Evolutionary conservation across 1,140 invertebrate genomes (phyloP).

Genomic region (Ctenoplectra terminalis): DNA sequence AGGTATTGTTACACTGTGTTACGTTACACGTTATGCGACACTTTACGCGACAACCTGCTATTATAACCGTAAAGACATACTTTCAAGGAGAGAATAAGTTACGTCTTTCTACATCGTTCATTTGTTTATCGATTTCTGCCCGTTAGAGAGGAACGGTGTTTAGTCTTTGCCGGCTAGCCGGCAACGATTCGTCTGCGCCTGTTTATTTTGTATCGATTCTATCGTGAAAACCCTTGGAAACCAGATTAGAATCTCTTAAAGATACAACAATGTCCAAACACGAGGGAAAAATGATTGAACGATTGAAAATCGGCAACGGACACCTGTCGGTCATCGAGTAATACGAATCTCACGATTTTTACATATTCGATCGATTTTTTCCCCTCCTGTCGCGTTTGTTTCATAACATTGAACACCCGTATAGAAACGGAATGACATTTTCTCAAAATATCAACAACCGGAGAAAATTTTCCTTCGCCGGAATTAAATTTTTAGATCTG

Average conservation of each 20-base stretch:
- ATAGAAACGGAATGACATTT: background rate
- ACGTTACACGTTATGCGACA: too few relatives aligned
- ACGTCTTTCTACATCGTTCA: background rate
- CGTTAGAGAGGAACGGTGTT: background rate
- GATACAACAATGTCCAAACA: background rate
- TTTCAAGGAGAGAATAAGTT: background rate
- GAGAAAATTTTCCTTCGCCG: background rate
- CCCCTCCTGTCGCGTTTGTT: background rate
- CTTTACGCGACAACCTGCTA: background rate
- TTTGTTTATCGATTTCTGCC: slow-evolving; percentile 8
- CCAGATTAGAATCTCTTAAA: background rate
- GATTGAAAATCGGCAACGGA: background rate
- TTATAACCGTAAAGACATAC: background rate
- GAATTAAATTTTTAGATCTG: too few relatives aligned
- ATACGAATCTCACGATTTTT: background rate
- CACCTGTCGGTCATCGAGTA: background rate
- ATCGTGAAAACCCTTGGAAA: background rate
- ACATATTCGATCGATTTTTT: too few relatives aligned
- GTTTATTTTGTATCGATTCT: background rate
- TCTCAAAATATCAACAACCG: background rate
- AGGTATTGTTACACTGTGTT: background rate
- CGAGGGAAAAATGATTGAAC: background rate
- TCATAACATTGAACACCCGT: background rate
- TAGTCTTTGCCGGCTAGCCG: slow-evolving; percentile 1
- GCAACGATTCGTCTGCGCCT: background rate